A percentile compares a stretch with the other conserved stretches of the same genome.
Conservation (phyloP, 2,113 vertebrate genomes). For the Hyaena hyaena region DNA sequence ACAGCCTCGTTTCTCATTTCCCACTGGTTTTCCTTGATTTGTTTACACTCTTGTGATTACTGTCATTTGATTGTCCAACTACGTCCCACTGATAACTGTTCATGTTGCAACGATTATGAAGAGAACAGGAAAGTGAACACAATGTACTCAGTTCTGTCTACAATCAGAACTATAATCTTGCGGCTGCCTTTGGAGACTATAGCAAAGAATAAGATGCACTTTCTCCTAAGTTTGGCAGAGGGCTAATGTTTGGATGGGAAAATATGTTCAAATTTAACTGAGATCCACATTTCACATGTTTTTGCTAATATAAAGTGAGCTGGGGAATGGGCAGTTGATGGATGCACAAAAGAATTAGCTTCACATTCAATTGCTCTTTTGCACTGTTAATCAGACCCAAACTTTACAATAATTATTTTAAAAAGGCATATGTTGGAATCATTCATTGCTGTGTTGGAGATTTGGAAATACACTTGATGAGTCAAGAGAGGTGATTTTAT, state of each 20-base stretch:
- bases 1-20: constrained; percentile 46
- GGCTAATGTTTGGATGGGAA: constrained; percentile 70
- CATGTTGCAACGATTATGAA: constrained; percentile 81
- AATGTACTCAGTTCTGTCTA: constrained; percentile 83
- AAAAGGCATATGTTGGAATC: not conserved
- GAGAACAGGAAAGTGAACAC: constrained; percentile 82
- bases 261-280: constrained; percentile 68
- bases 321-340: not conserved
- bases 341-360: not conserved
- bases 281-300: constrained; percentile 30
- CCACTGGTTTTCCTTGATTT: constrained; percentile 72
- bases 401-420: not conserved
- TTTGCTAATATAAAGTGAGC: not conserved
- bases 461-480: not conserved
- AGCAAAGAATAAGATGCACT: constrained; percentile 78
- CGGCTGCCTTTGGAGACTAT: constrained; percentile 79
- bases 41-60: constrained; percentile 81
- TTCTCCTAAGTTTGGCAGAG: constrained; percentile 79
- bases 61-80: constrained; percentile 83
- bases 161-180: constrained; percentile 83
- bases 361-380: not conserved
- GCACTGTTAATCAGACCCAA: not conserved
- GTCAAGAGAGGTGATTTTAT: not conserved
- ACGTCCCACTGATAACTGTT: constrained; percentile 79
- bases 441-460: not conserved